phyloP scores from a whole-genome alignment of 2,888 invertebrate species.

The Rhynchonema sp. region DNA sequence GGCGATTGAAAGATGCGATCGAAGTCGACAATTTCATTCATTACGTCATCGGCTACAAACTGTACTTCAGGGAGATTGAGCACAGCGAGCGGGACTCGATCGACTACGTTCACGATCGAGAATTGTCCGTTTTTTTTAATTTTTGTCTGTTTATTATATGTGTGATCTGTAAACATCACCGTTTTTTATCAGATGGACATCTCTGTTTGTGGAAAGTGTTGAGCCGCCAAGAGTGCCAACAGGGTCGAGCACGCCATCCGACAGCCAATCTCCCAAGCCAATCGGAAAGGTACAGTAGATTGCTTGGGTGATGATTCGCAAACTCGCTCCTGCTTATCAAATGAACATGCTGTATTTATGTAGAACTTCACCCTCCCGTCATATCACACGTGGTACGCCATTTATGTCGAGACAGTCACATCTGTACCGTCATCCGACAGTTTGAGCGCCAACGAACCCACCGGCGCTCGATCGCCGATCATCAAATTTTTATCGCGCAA shows the following conservation, averaged over 20 bases:
- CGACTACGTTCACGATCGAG: not conserved
- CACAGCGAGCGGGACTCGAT: not conserved
- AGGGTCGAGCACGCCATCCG: no score
- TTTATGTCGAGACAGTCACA: not conserved
- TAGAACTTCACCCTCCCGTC: not conserved
- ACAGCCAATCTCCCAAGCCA: no score
- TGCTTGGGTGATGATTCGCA: no score
- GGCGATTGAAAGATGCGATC: not conserved
- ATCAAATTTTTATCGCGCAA: not conserved
- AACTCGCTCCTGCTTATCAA: no score
- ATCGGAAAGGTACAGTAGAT: no score
- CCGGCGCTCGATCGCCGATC: not conserved
- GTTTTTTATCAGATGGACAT: no score
- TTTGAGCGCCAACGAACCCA: not conserved
- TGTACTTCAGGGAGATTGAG: not conserved
- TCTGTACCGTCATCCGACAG: no score
- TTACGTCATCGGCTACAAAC: not conserved
- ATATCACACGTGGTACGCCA: not conserved
- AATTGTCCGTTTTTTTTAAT: no score
- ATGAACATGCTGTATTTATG: not conserved
- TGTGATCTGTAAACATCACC: no score
- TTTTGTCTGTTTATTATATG: no score
- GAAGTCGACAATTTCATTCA: not conserved
- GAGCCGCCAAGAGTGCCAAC: no score
- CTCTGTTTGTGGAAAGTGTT: no score